Conservation (phyloP, 2,797 vertebrate genomes). For the Selene dorsalis region DNA sequence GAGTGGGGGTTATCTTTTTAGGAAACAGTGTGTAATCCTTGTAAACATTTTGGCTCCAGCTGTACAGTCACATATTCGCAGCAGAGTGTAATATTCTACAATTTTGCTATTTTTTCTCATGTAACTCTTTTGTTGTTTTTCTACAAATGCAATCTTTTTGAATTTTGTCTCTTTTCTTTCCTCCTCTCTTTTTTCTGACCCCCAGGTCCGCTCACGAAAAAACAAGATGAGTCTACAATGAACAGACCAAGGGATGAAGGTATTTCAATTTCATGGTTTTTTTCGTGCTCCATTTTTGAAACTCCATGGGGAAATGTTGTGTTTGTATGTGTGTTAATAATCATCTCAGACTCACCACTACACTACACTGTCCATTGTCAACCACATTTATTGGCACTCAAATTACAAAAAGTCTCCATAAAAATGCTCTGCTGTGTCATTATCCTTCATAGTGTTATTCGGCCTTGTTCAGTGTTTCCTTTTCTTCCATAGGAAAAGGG, state of each 20-base stretch:
- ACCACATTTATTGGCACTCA: slow-evolving; percentile 43
- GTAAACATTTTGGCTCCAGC: slow-evolving; percentile 56
- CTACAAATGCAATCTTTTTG: slow-evolving; percentile 72
- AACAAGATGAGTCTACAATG: slow-evolving; percentile 92
- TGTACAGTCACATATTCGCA: slow-evolving; percentile 46
- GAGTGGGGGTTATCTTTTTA: slow-evolving; percentile 66
- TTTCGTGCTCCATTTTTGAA: slow-evolving; percentile 68
- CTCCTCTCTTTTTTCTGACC: slow-evolving; percentile 83
- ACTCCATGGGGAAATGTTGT: slow-evolving; percentile 53
- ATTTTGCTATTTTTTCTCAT: slow-evolving; percentile 60
- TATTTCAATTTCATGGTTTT: slow-evolving; percentile 88
- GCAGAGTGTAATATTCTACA: slow-evolving; percentile 45
- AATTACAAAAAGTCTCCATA: slow-evolving; percentile 33
- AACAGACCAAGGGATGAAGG: slow-evolving; percentile 94
- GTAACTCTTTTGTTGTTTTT: slow-evolving; percentile 58
- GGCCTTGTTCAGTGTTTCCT: slow-evolving; percentile 22
- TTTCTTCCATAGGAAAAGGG: slow-evolving; percentile 20
- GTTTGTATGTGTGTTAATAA: slow-evolving; percentile 63
- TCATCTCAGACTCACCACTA: slow-evolving; percentile 50
- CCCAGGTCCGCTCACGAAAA: slow-evolving; percentile 96
- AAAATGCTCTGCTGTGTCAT: slow-evolving; percentile 44
- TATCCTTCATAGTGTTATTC: slow-evolving; percentile 37
- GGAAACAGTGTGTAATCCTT: slow-evolving; percentile 54
- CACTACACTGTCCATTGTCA: slow-evolving; percentile 43
- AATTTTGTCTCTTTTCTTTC: slow-evolving; percentile 83